A percentile compares a stretch with the other conserved stretches of the same genome.
Conservation (phyloP, 2,888 invertebrate genomes). For the Glaucopsyche alexis region DNA sequence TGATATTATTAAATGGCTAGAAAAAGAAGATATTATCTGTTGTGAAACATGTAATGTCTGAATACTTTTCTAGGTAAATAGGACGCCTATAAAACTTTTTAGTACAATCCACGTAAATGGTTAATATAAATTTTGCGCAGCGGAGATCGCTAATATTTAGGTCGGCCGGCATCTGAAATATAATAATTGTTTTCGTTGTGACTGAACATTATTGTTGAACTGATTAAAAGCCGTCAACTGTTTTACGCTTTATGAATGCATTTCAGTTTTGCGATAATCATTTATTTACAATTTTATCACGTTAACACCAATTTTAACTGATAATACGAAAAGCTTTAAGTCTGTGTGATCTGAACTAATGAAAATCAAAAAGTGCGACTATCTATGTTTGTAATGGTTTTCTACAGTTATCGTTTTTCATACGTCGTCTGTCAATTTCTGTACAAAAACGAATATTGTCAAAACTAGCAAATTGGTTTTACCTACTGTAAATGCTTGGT, state of each 20-base stretch:
- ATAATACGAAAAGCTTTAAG: not conserved
- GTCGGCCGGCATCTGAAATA: conserved; percentile 24
- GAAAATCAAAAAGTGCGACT: too few relatives aligned
- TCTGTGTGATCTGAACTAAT: too few relatives aligned
- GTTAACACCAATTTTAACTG: not conserved
- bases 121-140: conserved; percentile 17
- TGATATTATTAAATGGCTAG: not conserved
- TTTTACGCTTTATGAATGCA: conserved; percentile 21
- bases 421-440: too few relatives aligned
- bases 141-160: conserved; percentile 5
- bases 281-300: not conserved
- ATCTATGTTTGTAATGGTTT: too few relatives aligned
- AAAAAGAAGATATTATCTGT: not conserved
- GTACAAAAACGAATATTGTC: too few relatives aligned
- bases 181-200: conserved; percentile 21
- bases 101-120: conserved; percentile 17
- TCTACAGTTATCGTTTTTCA: too few relatives aligned
- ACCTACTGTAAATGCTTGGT: too few relatives aligned
- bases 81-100: conserved; percentile 14
- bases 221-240: conserved; percentile 27
- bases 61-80: conserved; percentile 2
- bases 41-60: not conserved
- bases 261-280: conserved; percentile 18
- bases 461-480: too few relatives aligned
- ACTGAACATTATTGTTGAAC: conserved; percentile 25